Evolutionary conservation across 2,113 vertebrate genomes (phyloP).

Genomic region (Chloroceryle aenea): DNA sequence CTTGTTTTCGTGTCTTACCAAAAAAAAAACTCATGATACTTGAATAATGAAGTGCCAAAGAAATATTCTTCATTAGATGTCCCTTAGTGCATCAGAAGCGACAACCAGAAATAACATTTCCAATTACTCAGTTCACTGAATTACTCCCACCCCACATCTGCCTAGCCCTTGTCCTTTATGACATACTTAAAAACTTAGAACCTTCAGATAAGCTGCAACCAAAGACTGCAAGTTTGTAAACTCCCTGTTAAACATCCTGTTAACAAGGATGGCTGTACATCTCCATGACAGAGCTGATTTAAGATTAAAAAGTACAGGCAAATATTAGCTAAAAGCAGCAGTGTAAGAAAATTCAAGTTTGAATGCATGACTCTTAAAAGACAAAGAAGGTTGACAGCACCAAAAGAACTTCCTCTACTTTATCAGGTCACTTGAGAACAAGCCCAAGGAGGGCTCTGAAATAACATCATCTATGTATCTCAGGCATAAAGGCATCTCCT

Average conservation of each 20-base stretch:
- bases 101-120: not conserved
- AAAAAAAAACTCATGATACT: not conserved
- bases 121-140: not conserved
- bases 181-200: not conserved
- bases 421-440: not conserved
- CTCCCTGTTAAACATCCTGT: not conserved
- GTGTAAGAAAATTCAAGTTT: not conserved
- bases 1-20: no score
- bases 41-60: not conserved
- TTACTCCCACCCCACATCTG: not conserved
- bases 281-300: not conserved
- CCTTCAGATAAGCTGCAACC: not conserved
- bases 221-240: not conserved
- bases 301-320: not conserved
- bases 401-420: not conserved
- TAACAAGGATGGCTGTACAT: not conserved
- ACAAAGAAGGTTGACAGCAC: not conserved
- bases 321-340: not conserved
- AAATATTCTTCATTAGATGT: not conserved
- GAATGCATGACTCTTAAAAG: not conserved
- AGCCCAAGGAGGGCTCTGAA: not conserved
- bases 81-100: not conserved
- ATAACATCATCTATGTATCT: not conserved
- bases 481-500: not conserved
- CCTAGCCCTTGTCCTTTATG: not conserved